Evolutionary conservation across 2,113 vertebrate species (phyloP), one percentile per base, ranked within the genome.

Genomic region (Heptranchias perlo): DNA sequence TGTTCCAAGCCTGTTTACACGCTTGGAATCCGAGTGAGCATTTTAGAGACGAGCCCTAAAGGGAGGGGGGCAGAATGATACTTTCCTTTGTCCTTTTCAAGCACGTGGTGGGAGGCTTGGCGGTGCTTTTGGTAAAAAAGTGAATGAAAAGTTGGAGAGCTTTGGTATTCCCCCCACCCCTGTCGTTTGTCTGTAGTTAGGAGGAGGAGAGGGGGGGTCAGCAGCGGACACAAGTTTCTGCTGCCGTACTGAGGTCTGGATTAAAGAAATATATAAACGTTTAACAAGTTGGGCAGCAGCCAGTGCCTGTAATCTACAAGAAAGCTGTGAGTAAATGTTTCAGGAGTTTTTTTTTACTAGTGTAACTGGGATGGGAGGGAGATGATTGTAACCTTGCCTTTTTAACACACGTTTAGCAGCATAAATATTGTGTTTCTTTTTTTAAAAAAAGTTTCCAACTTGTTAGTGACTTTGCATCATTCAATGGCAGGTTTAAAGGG

Each of bases 21-120:
- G 89, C 58, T 39, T 64, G 58, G 5, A 62, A 62, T 61, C 35
- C n/a, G 58, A 62, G 61, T 7, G 47, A n/a, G 58, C 89, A 62
- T n/a, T 69, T 95, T 95, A 31, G 94, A 69, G 93, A 95, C 93
- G 64, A 95, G 44, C 93, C 93, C 93, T 95, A 69, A 69, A 73
- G 61, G 47, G 65, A 23, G 39, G 78, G n/a, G 78, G 39, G 13
- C 58, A 58, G 94, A 52, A 49, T 25, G 94, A 47, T 95, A 31
- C 94, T 49, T 73, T 69, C 64, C 94, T 95, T 95, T 95, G 94
- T 95, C 94, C 94, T 95, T 67, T 47, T 21, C 65, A 44, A 95
- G 39, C 64, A 69, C 94, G 94, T 95, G 94, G 65, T 95, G 92
- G 62, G 92, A 94, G 92, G 52, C 87, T n/a, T n/a, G n/a, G n/a